Conservation (phyloP, 2,113 vertebrate species). For the Clinocottus analis region DNA sequence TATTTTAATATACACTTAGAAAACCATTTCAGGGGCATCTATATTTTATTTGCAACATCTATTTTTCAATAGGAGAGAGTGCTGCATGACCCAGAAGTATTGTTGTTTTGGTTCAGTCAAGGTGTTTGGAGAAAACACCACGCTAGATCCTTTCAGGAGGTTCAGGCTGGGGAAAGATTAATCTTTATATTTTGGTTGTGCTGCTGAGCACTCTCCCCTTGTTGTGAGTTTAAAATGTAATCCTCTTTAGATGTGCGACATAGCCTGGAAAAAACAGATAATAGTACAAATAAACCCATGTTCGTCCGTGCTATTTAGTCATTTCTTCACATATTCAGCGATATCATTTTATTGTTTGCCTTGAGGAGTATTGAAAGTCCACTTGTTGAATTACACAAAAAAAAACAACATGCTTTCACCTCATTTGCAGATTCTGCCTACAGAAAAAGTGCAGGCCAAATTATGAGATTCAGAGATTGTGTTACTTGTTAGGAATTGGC, state of each 20-base stretch:
- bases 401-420: conserved; percentile 10
- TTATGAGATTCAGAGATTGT: background rate
- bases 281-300: conserved; percentile 9
- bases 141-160: conserved; percentile 45
- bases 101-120: conserved; percentile 55
- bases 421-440: conserved; percentile 11
- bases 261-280: conserved; percentile 41
- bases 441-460: background rate
- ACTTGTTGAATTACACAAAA: conserved; percentile 17
- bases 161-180: conserved; percentile 57
- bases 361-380: conserved; percentile 14
- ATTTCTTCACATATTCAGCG: conserved; percentile 27
- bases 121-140: conserved; percentile 54
- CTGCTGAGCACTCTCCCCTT: conserved; percentile 36
- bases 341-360: conserved; percentile 36
- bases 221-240: conserved; percentile 68
- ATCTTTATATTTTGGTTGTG: conserved; percentile 64
- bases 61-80: conserved; percentile 66
- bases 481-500: conserved; percentile 43
- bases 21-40: conserved; percentile 58
- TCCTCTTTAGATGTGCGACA: conserved; percentile 62
- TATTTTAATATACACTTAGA: conserved; percentile 54
- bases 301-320: conserved; percentile 12
- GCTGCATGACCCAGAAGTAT: conserved; percentile 43
- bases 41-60: conserved; percentile 66